Percentiles rank a stretch among this genome's conserved stretches.
Evolutionary conservation across 2,113 vertebrate species (phyloP).

Genomic region (Argyrosomus japonicus): DNA sequence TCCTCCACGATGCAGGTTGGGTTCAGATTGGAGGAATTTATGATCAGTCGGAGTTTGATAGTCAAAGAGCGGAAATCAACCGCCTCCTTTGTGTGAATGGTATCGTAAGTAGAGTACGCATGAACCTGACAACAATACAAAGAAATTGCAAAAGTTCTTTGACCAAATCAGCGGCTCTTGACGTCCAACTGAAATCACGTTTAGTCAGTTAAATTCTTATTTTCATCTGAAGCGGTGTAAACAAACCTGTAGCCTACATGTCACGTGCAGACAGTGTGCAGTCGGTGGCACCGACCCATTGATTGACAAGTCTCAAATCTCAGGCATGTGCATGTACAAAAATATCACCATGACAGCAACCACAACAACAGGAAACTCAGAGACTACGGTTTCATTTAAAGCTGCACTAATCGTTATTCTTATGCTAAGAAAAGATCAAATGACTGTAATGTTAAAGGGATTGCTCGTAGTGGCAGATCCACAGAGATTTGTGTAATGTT

Average conservation of each 20-base stretch:
- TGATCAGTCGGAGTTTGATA: neutral
- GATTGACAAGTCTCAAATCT: slow-evolving; percentile 9
- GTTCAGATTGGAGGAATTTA: neutral
- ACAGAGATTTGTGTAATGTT: too few relatives aligned
- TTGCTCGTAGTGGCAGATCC: too few relatives aligned
- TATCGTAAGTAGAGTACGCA: too few relatives aligned
- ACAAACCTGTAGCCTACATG: too few relatives aligned
- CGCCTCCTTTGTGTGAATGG: neutral
- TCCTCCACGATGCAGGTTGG: neutral
- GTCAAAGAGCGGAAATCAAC: neutral
- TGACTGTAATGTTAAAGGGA: neutral
- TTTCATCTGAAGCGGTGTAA: too few relatives aligned
- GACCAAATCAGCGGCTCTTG: too few relatives aligned
- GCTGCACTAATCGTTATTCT: slow-evolving; percentile 8
- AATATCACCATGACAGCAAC: neutral
- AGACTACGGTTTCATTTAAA: neutral
- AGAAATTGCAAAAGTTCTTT: too few relatives aligned
- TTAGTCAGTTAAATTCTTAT: too few relatives aligned
- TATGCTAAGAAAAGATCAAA: slow-evolving; percentile 2
- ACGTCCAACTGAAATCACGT: too few relatives aligned
- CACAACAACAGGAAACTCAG: neutral
- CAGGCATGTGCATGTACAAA: neutral
- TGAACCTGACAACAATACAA: too few relatives aligned
- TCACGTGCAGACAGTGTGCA: too few relatives aligned
- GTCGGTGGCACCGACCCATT: neutral